These are phyloP conservation scores for Pyrgilauda ruficollis DNA, from an alignment of 2,113 vertebrate genomes.

Conservation along the genomic window DNA sequence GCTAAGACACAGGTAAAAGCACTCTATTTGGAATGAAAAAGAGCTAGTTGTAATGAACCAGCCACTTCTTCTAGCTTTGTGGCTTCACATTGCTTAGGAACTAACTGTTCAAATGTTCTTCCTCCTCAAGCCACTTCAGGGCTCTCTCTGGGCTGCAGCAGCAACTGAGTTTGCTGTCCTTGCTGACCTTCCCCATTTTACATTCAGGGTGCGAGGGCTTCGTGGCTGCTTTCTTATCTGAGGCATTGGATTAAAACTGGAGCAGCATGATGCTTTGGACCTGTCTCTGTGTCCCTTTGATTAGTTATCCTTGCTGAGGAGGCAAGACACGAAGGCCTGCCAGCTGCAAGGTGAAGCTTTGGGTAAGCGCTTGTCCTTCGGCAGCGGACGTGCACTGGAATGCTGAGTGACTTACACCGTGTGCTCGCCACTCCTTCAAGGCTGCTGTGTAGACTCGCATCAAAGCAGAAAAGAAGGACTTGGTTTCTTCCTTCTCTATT, in stretches of 20 bases:
- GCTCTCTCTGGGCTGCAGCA: background rate
- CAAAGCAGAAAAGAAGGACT: background rate
- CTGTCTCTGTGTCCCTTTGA: slow-evolving; percentile 3
- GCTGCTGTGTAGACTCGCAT: background rate
- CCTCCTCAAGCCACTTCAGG: background rate
- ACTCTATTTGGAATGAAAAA: background rate
- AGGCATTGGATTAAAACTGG: slow-evolving; percentile 1
- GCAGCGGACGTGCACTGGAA: background rate
- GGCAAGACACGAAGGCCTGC: background rate
- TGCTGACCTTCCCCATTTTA: background rate
- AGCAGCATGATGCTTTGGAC: background rate
- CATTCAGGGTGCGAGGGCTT: background rate
- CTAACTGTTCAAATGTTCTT: background rate
- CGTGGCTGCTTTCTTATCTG: background rate
- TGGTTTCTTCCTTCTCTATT: background rate
- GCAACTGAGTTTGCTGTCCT: background rate
- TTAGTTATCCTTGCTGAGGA: slow-evolving; percentile 14
- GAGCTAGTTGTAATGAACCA: background rate
- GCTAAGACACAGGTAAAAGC: background rate
- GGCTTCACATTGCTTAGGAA: background rate
- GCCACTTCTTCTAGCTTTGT: background rate
- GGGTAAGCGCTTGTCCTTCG: background rate
- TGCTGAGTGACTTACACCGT: background rate
- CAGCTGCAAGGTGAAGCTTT: slow-evolving; percentile 38
- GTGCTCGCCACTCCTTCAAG: background rate